A percentile compares a stretch with the other conserved stretches of the same genome.
phyloP scores from a whole-genome alignment of 2,113 vertebrate species.

The Tragulus kanchil region DNA sequence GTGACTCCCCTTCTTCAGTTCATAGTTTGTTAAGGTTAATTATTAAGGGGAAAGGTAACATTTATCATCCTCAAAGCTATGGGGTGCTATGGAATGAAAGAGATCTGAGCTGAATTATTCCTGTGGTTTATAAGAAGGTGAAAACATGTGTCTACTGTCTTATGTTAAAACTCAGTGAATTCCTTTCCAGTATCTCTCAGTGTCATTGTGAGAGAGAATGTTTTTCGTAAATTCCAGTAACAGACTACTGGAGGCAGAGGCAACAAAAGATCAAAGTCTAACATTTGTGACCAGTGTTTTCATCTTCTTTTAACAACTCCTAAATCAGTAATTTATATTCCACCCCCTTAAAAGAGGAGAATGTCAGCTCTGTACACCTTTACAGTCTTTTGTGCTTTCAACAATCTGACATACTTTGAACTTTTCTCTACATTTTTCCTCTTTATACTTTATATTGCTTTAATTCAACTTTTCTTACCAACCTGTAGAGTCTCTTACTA shows the following conservation, averaged over 20 bases:
- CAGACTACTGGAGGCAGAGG: neutral
- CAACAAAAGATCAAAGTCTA: slow-evolving; percentile 25
- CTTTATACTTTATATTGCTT: slow-evolving; percentile 48
- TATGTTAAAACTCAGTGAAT: slow-evolving; percentile 38
- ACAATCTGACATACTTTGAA: neutral
- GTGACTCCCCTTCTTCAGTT: neutral
- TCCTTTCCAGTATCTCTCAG: neutral
- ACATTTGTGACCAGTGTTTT: slow-evolving; percentile 12
- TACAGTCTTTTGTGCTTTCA: slow-evolving; percentile 3
- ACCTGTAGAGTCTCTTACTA: neutral
- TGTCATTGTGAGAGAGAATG: slow-evolving; percentile 2
- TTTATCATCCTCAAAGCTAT: neutral
- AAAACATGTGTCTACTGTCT: neutral
- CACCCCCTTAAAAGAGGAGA: slow-evolving; percentile 3
- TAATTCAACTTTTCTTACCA: neutral
- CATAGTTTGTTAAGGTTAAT: neutral
- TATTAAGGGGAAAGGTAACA: neutral
- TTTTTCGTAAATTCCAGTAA: slow-evolving; percentile 56
- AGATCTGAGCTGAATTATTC: slow-evolving; percentile 28
- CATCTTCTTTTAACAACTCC: slow-evolving; percentile 26
- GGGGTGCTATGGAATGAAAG: slow-evolving; percentile 8
- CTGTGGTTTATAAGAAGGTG: neutral
- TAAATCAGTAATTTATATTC: slow-evolving; percentile 51
- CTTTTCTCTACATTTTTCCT: slow-evolving; percentile 44
- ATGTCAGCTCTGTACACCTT: neutral